Conservation (phyloP, 2,797 vertebrate species). For the Gouania willdenowi region DNA sequence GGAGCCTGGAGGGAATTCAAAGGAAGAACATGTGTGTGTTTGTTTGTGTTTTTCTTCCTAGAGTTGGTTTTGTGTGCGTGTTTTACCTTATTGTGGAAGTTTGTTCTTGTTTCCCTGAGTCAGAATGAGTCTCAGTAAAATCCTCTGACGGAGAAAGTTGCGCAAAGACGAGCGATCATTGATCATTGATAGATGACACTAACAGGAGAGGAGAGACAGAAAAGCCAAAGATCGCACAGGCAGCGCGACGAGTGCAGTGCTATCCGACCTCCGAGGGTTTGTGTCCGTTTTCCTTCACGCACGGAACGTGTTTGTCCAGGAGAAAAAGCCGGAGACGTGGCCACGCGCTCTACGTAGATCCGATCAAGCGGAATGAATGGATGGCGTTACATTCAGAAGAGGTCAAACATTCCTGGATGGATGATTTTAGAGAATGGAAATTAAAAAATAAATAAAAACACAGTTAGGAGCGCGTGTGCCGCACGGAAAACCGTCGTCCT, state of each 20-base stretch:
- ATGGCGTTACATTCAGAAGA: neutral
- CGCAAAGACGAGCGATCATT: constrained; percentile 25
- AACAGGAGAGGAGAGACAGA: constrained; percentile 9
- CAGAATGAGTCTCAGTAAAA: constrained; percentile 43
- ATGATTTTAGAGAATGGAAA: too few species aligned
- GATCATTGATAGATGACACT: constrained; percentile 1
- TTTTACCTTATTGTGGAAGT: constrained; percentile 60
- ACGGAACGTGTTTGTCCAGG: constrained; percentile 42
- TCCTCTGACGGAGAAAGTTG: constrained; percentile 44
- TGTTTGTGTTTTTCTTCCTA: too few species aligned
- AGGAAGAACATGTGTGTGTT: neutral
- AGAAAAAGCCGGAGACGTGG: constrained; percentile 1
- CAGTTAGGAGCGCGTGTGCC: too few species aligned
- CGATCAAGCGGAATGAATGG: constrained; percentile 27
- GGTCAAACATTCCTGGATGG: constrained; percentile 12
- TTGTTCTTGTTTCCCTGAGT: constrained; percentile 20
- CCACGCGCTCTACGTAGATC: constrained; percentile 24
- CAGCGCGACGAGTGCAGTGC: constrained; percentile 20
- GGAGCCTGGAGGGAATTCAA: constrained; percentile 27
- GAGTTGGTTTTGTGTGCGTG: neutral
- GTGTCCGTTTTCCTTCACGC: constrained; percentile 9
- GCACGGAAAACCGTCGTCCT: constrained; percentile 5
- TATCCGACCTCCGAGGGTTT: constrained; percentile 26
- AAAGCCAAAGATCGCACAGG: constrained; percentile 15
- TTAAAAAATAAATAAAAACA: too few species aligned